Conservation (phyloP, 1,140 invertebrate species). For the Galendromus occidentalis region DNA sequence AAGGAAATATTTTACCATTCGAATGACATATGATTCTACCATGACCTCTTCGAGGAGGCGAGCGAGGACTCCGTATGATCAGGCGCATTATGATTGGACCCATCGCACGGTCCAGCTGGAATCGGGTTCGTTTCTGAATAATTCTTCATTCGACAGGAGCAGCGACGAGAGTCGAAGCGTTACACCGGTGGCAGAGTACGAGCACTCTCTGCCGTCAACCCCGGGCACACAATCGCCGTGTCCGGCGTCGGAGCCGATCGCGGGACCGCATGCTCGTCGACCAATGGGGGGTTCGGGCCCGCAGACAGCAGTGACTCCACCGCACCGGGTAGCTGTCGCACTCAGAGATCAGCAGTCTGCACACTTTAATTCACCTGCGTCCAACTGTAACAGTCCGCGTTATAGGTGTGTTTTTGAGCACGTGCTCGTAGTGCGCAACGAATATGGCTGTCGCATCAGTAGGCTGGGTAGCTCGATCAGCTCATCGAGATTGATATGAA, state of each 20-base stretch:
- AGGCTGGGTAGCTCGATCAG: no score
- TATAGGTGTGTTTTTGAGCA: not conserved
- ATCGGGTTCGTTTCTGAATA: no score
- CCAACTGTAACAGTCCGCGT: slow-evolving; percentile 8
- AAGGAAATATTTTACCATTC: no score
- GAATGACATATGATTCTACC: no score
- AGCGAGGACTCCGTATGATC: no score
- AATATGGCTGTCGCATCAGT: no score
- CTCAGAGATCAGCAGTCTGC: not conserved
- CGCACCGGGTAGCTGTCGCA: not conserved
- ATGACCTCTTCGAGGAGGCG: no score
- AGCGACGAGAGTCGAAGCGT: slow-evolving; percentile 7
- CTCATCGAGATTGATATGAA: no score
- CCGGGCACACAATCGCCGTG: not conserved
- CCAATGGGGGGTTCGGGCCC: not conserved
- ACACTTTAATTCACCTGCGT: slow-evolving; percentile 8
- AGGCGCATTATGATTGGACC: no score
- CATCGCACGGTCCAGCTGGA: no score
- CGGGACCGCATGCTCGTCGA: not conserved
- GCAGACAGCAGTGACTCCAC: not conserved
- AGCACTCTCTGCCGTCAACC: slow-evolving; percentile 4
- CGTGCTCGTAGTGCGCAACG: no score
- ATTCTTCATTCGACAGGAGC: not conserved
- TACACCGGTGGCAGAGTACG: not conserved
- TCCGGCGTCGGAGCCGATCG: slow-evolving; percentile 7